Conservation (phyloP, 1,140 invertebrate genomes). For the Tetraneura akinire region DNA sequence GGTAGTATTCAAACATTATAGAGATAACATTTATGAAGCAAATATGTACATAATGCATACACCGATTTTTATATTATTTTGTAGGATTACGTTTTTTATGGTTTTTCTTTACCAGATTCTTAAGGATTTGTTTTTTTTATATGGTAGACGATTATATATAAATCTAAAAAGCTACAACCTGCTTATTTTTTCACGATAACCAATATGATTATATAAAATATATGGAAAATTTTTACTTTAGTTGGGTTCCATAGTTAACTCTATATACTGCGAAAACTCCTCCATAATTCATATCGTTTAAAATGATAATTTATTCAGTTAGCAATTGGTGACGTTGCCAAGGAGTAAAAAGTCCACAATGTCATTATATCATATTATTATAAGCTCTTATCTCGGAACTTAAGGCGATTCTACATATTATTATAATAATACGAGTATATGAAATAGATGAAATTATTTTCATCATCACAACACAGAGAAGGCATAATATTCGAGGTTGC, state of each 20-base stretch:
- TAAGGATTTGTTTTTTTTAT: not conserved
- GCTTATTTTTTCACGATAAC: not conserved
- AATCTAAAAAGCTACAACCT: not conserved
- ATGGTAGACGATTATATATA: not conserved
- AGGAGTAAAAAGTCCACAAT: slow-evolving; percentile 13
- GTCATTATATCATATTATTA: too few relatives aligned
- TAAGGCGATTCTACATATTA: not conserved
- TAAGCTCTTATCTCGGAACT: not conserved
- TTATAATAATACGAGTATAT: not conserved
- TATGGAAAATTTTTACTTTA: too few relatives aligned
- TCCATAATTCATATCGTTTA: slow-evolving; percentile 41
- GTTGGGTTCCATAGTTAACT: not conserved
- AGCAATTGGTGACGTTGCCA: not conserved
- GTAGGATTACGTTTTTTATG: not conserved
- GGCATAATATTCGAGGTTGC: not conserved
- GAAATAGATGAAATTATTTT: not conserved
- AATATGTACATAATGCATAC: too few relatives aligned
- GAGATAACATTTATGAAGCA: too few relatives aligned
- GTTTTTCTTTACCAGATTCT: not conserved
- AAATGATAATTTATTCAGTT: slow-evolving; percentile 43
- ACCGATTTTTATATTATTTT: not conserved
- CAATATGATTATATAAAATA: not conserved
- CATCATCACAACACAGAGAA: too few relatives aligned
- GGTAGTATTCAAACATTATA: not conserved
- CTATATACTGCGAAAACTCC: slow-evolving; percentile 2